Evolutionary conservation across 2,797 vertebrate species (phyloP), one percentile per base, ranked within the genome.

Genomic region (Ciconia nigra): DNA sequence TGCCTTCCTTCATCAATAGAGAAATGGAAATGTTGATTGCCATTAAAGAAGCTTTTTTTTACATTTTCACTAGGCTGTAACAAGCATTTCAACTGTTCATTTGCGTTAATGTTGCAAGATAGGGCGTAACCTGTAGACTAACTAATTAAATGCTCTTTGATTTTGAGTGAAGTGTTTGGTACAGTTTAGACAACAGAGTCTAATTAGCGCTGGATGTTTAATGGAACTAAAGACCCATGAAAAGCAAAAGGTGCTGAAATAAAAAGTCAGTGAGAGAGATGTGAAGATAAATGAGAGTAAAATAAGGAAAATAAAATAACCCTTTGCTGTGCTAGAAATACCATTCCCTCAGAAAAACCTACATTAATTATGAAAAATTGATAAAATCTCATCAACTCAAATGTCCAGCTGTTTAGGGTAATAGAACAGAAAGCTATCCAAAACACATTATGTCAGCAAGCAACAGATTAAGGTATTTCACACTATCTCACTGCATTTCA

Each of bases 101-200:
- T 91, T 97, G 86, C 69, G 84, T 90, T 83, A 95, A 86, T 93
- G 76, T 97, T 95, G 90, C 95, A 93, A 92, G 83, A 89, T 92
- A 77, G 91, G 72, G 87, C 95, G 79, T 73, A 97, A 96, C 96
- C 92, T 95, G 93, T 91, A 94, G 94, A 83, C 94, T 93, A 93
- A 94, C 89, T 97, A 98, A 98, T 97, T 97, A 98, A 97, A 94
- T 95, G 95, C 89, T 96, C 96, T 98, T 97, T 96, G 92, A 97
- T 97, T 97, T 97, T 97, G 95, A 97, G 86, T 88, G 87, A 98
- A 97, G 89, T 97, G 95, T 96, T 95, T 90, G 94, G 88, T 96
- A 95, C 66, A 87, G 94, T 94, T 97, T 95, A 97, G 97, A 95
- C 96, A 96, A 89, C 83, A 92, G 92, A 77, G 87, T 85, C 94